Evolutionary conservation across 2,888 invertebrate genomes (phyloP).

Genomic region (Pegoplata infirma): DNA sequence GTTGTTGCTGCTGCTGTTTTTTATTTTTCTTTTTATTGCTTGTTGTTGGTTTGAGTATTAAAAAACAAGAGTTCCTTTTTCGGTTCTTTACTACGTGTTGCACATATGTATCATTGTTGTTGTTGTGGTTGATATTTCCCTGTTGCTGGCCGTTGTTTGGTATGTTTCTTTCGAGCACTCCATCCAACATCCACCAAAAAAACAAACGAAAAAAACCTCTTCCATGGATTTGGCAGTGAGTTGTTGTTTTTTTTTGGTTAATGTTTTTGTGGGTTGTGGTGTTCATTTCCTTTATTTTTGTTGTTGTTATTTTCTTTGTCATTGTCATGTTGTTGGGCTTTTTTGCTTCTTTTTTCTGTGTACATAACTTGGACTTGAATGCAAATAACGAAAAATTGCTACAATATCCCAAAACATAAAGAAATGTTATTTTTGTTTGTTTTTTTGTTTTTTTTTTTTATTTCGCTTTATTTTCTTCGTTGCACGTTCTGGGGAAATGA

Average conservation of each 20-base stretch:
- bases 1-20: conserved; percentile 40
- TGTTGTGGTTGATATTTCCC: conserved; percentile 31
- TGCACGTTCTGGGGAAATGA: conserved; percentile 59
- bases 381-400: conserved; percentile 58
- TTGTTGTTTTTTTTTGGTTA: conserved; percentile 28
- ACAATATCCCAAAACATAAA: conserved; percentile 49
- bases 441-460: conserved; percentile 15
- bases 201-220: conserved; percentile 11
- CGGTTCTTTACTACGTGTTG: conserved; percentile 61
- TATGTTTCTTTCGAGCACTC: conserved; percentile 44
- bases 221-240: conserved; percentile 46
- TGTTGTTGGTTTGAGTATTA: conserved; percentile 10
- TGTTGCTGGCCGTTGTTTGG: conserved; percentile 31
- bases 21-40: conserved; percentile 36
- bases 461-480: conserved; percentile 32
- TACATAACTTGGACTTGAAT: conserved; percentile 52
- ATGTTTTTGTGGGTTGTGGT: conserved; percentile 57
- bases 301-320: conserved; percentile 46
- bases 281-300: conserved; percentile 46
- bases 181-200: conserved; percentile 35
- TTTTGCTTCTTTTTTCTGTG: conserved; percentile 46
- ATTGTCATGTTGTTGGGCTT: conserved; percentile 57
- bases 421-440: conserved; percentile 50
- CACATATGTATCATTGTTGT: conserved; percentile 60
- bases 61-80: conserved; percentile 44